Conservation (phyloP, 2,888 invertebrate genomes). For the Drosophila colorata region DNA sequence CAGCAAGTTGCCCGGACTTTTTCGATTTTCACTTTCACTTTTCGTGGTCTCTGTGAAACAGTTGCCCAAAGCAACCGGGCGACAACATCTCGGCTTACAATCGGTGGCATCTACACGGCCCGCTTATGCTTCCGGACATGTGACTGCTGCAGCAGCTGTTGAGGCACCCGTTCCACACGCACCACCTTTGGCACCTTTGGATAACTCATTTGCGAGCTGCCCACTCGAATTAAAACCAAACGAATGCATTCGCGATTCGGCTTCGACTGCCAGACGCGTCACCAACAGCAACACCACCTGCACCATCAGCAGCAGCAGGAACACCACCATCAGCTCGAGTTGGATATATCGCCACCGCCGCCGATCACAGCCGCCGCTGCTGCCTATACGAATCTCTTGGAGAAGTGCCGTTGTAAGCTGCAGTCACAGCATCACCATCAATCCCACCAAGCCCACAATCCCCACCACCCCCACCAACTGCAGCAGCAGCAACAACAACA, state of each 20-base stretch:
- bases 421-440: slow-evolving; percentile 36
- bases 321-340: slow-evolving; percentile 60
- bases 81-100: slow-evolving; percentile 55
- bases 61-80: slow-evolving; percentile 70
- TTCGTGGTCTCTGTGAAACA: slow-evolving; percentile 54
- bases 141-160: slow-evolving; percentile 43
- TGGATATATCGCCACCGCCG: slow-evolving; percentile 52
- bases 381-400: slow-evolving; percentile 70
- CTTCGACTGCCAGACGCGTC: slow-evolving; percentile 79
- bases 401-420: slow-evolving; percentile 82
- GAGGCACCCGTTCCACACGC: background rate
- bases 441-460: slow-evolving; percentile 33
- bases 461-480: slow-evolving; percentile 34
- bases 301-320: slow-evolving; percentile 51
- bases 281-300: slow-evolving; percentile 71
- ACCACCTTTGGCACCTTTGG: slow-evolving; percentile 9
- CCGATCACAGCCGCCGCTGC: slow-evolving; percentile 35
- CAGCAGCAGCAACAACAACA: slow-evolving; percentile 35
- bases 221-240: slow-evolving; percentile 54
- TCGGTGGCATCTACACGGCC: slow-evolving; percentile 12
- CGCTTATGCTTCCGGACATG: slow-evolving; percentile 41
- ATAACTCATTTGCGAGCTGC: slow-evolving; percentile 39
- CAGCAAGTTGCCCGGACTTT: slow-evolving; percentile 29
- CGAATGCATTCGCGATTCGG: slow-evolving; percentile 83
- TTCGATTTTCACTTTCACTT: slow-evolving; percentile 81